Percentiles rank a stretch among this genome's conserved stretches.
Conservation (phyloP, 2,113 vertebrate genomes). For the Boleophthalmus pectinirostris region DNA sequence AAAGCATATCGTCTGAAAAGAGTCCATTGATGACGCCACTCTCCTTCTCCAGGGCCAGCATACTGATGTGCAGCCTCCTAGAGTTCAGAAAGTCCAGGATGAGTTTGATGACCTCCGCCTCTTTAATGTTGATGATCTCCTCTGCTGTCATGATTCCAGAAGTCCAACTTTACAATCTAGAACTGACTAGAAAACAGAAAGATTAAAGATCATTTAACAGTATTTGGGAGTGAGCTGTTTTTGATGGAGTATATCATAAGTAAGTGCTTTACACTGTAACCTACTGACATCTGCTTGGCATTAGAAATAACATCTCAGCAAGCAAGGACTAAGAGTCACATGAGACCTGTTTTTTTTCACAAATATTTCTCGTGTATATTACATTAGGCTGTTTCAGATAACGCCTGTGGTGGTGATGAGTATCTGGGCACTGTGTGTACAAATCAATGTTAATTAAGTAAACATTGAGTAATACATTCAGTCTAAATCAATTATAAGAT, state of each 20-base stretch:
- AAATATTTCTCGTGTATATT: not conserved
- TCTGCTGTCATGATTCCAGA: conserved; percentile 91
- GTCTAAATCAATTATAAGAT: not conserved
- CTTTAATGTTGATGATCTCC: conserved; percentile 96
- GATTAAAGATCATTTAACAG: not conserved
- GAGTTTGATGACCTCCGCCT: conserved; percentile 95
- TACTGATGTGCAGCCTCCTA: conserved; percentile 96
- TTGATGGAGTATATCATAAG: too few relatives aligned
- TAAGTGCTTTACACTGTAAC: too few relatives aligned
- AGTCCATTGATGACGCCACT: conserved; percentile 97
- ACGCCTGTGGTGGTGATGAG: not conserved
- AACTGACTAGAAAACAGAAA: conserved; percentile 12
- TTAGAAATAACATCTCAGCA: not conserved
- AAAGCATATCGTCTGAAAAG: conserved; percentile 99
- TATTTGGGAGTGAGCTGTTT: too few relatives aligned
- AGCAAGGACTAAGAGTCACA: not conserved
- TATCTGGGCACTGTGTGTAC: not conserved
- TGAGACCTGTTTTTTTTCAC: not conserved
- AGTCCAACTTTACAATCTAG: conserved; percentile 44
- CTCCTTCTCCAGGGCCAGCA: conserved; percentile 96
- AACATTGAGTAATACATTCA: conserved; percentile 3
- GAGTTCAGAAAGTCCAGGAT: conserved; percentile 96
- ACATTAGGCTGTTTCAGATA: not conserved
- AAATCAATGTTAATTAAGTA: conserved; percentile 19
- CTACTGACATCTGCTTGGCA: not conserved